Evolutionary conservation across 2,888 invertebrate genomes (phyloP).

Genomic region (Chrysolina haemoptera): DNA sequence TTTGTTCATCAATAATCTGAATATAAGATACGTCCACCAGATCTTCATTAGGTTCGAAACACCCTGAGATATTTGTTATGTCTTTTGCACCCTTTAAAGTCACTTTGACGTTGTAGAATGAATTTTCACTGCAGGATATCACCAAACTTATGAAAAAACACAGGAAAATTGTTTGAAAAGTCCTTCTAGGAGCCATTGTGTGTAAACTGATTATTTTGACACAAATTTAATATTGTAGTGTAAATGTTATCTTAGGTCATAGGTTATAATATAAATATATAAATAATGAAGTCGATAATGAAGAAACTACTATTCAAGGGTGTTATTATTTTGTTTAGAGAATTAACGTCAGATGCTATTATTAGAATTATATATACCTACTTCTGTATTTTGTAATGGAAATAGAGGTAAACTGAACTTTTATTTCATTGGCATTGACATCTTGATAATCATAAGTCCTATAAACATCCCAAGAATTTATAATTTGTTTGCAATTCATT

Average conservation of each 20-base stretch:
- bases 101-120: slow-evolving; percentile 60
- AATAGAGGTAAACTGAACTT: not conserved
- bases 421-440: too few species aligned
- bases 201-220: slow-evolving; percentile 18
- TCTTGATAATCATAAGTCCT: too few species aligned
- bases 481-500: too few species aligned
- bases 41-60: slow-evolving; percentile 59
- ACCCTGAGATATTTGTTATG: slow-evolving; percentile 60
- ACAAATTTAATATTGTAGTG: slow-evolving; percentile 17
- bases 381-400: not conserved
- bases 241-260: slow-evolving; percentile 34
- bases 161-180: slow-evolving; percentile 11
- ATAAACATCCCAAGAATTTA: too few species aligned
- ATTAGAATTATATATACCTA: not conserved
- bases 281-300: slow-evolving; percentile 22
- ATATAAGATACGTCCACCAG: slow-evolving; percentile 61
- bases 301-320: slow-evolving; percentile 38
- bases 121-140: slow-evolving; percentile 53
- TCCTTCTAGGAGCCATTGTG: slow-evolving; percentile 21
- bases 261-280: slow-evolving; percentile 20
- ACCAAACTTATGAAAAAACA: slow-evolving; percentile 7
- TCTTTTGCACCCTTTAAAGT: slow-evolving; percentile 61
- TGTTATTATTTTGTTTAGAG: slow-evolving; percentile 10
- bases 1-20: slow-evolving; percentile 61
- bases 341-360: not conserved